These are phyloP conservation scores for Opisthocomus hoazin DNA, from an alignment of 2,113 vertebrate species.

Conservation along the genomic window DNA sequence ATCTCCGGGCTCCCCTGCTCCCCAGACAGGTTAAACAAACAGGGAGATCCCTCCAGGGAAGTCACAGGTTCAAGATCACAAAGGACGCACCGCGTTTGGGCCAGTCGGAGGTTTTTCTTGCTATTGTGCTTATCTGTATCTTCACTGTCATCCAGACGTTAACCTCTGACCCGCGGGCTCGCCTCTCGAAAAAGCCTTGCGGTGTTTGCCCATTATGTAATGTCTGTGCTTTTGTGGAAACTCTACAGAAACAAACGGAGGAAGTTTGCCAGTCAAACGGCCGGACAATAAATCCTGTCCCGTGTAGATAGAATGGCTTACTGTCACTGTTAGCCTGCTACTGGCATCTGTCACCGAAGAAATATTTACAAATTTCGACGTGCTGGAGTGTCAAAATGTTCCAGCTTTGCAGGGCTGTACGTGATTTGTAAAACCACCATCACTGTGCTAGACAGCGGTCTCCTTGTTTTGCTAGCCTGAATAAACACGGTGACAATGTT, in stretches of 20 bases:
- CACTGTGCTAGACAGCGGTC: neutral
- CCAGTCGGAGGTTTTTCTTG: slow-evolving; percentile 1
- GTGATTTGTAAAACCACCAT: slow-evolving; percentile 27
- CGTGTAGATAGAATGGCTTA: slow-evolving; percentile 54
- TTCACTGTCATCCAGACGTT: slow-evolving; percentile 64
- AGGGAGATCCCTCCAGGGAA: slow-evolving; percentile 41
- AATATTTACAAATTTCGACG: slow-evolving; percentile 44
- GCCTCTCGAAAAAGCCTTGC: slow-evolving; percentile 38
- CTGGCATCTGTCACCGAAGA: slow-evolving; percentile 56
- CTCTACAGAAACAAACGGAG: slow-evolving; percentile 77
- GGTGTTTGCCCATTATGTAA: slow-evolving; percentile 75
- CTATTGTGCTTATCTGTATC: slow-evolving; percentile 63
- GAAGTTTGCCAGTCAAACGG: slow-evolving; percentile 74
- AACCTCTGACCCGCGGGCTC: slow-evolving; percentile 51
- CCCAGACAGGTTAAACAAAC: slow-evolving; percentile 27
- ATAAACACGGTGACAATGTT: slow-evolving; percentile 28
- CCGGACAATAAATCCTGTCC: slow-evolving; percentile 73
- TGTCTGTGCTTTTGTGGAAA: slow-evolving; percentile 74
- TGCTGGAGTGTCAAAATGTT: slow-evolving; percentile 30
- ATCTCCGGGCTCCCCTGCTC: neutral
- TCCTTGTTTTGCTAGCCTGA: slow-evolving; percentile 33
- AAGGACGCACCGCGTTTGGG: neutral
- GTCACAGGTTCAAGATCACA: slow-evolving; percentile 57
- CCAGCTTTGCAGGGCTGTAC: neutral
- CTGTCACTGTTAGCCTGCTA: slow-evolving; percentile 57